Evolutionary conservation across 35 echinoderm and acorn worm species (phyloP), one percentile per base, ranked within the genome.

Genomic region (Lytechinus variegatus): DNA sequence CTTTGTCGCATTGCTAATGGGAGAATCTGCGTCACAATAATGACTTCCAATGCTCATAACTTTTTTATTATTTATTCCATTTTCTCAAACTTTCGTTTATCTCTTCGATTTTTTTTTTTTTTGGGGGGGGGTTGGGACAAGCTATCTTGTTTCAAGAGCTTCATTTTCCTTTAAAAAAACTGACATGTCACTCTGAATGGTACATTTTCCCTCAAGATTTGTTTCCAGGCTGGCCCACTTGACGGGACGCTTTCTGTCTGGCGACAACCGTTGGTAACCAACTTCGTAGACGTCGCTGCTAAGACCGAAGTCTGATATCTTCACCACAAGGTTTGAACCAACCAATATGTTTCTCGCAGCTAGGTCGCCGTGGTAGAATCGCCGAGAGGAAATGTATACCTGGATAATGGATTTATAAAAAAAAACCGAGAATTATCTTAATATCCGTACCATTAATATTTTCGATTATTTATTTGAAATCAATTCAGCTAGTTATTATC

Each of bases 201-300:
- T 99, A 51, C 98, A 99, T 96, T 97, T 97, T 57, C 98, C 98
- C 28, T 97, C 96, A 72, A 94, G 55, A 52, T 99, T 99, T 3
- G 98, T 99, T 87, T 99, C 98, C 24, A 97, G 79, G 61, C 98
- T 99, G 96, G 97, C 98, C 98, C 98, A 99, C 58, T 97, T 99
- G 14, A 97, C 94, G 3, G 98, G 97, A 24, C 98, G 95, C 55
- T 96, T 97, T 61, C 96, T 94, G 13, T 97, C 96, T n/a, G 95
- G 60, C 1, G 98, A 79, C 53, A 99, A 86, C 27, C 97, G 92
- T 92, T 97, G 97, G 56, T 97, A 99, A 9, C 98, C 98, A 14
- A 92, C 86, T 95, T 97, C 97, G 87, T 99, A 99, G 58, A 99
- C 97, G 24, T 99, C 98, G 86, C 97, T 96, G 92, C 97, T 97